A percentile compares a stretch with the other conserved stretches of the same genome.
phyloP scores from a whole-genome alignment of 1,140 invertebrate genomes.

The Anthonomus grandis region DNA sequence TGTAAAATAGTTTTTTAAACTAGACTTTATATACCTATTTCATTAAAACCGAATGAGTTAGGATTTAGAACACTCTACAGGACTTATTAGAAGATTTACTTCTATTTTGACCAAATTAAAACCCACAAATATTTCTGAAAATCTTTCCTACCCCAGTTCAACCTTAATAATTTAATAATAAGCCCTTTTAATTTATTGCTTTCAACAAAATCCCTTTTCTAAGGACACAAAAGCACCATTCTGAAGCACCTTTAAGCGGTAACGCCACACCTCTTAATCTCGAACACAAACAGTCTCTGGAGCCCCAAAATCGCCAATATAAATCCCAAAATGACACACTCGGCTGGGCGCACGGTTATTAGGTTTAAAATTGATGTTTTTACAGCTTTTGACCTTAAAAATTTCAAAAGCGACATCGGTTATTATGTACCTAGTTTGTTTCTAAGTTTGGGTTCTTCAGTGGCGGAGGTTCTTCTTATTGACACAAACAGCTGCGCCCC shows the following conservation, averaged over 20 bases:
- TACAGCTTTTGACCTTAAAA: constrained; percentile 18
- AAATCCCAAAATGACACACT: constrained; percentile 19
- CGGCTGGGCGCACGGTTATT: neutral
- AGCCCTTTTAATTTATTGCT: neutral
- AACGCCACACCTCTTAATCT: neutral
- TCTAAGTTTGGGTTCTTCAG: neutral
- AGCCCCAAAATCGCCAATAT: neutral
- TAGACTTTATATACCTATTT: too few species aligned
- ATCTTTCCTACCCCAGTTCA: neutral
- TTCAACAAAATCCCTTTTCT: too few species aligned
- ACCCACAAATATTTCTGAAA: neutral
- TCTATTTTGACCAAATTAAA: neutral
- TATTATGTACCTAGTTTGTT: neutral
- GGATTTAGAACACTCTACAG: too few species aligned
- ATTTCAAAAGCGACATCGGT: neutral
- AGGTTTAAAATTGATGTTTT: constrained; percentile 21
- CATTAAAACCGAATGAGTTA: too few species aligned
- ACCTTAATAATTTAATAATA: neutral
- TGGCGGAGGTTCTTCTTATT: neutral
- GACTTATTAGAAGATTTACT: neutral
- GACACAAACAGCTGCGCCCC: neutral
- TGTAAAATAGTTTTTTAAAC: too few species aligned
- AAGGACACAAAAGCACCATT: neutral
- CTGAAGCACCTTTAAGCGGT: neutral
- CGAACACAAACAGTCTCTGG: constrained; percentile 6